Evolutionary conservation across 2,113 vertebrate species (phyloP).

Genomic region (Hemicordylus capensis): DNA sequence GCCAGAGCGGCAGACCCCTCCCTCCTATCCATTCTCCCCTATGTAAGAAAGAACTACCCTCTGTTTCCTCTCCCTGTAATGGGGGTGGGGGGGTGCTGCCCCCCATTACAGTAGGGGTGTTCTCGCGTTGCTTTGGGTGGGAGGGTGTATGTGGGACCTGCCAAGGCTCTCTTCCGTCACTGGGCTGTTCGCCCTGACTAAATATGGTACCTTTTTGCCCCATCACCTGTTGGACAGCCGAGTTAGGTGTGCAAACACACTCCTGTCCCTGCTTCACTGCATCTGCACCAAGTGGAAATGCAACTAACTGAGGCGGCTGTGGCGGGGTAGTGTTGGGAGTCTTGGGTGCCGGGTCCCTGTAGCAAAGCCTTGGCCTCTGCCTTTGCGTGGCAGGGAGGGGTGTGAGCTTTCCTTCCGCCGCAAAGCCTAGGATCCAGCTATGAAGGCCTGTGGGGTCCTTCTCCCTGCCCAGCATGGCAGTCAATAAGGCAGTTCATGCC

Average conservation of each 20-base stretch:
- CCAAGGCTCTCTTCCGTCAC: neutral
- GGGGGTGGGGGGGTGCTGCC: too few species aligned
- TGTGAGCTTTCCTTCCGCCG: neutral
- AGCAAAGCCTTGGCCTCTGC: neutral
- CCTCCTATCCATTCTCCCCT: neutral
- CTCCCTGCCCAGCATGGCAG: neutral
- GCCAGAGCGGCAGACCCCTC: neutral
- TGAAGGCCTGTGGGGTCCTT: neutral
- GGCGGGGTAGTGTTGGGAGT: neutral
- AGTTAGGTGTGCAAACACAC: neutral
- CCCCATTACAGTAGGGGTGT: too few species aligned
- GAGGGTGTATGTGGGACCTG: neutral
- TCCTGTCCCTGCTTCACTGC: neutral
- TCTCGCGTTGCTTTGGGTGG: too few species aligned
- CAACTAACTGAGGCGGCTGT: neutral
- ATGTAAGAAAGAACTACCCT: too few species aligned
- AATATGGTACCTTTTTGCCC: neutral
- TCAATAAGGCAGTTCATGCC: too few species aligned
- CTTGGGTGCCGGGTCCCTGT: neutral
- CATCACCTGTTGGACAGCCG: neutral
- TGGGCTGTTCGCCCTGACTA: neutral
- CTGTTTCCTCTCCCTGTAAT: too few species aligned
- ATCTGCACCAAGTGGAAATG: too few species aligned
- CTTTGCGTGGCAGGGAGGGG: neutral
- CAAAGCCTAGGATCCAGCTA: neutral